Base-by-base conservation (phyloP, 2,113 vertebrate species). In the Salvelinus namaycush region DNA sequence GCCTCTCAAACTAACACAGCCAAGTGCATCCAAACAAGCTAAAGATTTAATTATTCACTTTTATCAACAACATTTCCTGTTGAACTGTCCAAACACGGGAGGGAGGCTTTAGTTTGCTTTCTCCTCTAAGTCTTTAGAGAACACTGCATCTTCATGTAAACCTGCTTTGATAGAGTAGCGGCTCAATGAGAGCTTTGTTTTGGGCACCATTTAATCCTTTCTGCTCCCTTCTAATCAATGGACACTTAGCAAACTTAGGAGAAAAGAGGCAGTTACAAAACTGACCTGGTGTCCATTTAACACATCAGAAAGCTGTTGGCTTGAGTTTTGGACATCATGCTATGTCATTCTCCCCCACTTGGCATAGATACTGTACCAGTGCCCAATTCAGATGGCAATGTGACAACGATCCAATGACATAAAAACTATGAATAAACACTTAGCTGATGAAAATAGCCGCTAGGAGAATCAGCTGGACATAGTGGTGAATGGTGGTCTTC, bases 11-110 rank as follows among this genome's bases (percentile, higher is more conserved):
- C 81, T 69, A 67, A 78, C 80, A 81, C 82, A 76, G 79, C 68
- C 79, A 81, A 85, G 83, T 84, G 80, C 76, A 80, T 76, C 73
- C 84, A 78, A 89, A 48, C 59, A 88, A 81, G 78, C 77, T 84
- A 81, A 83, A 18, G 83, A 87, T 90, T 86, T 81, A 89, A 87
- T 87, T 87, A 86, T 89, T 88, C 87, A 86, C 84, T 89, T 86
- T 83, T 82, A 84, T 87, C 81, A 72, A 27, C 77, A 84, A 34
- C 77, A 84, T 85, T 88, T 89, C 89, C 88, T 88, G 86, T 76
- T 20, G 54, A 68, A 81, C 76, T 78, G 83, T 89, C 87, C 82
- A 89, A 80, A 74, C 79, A 64, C 84, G 12, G 80, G 68, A 79
- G 81, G 84, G 87, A 87, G 77, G 73, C 76, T 69, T 81, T 74